A percentile compares a stretch with the other conserved stretches of the same genome.
phyloP scores from a whole-genome alignment of 2,113 vertebrate genomes.

The Xenopus tropicalis region DNA sequence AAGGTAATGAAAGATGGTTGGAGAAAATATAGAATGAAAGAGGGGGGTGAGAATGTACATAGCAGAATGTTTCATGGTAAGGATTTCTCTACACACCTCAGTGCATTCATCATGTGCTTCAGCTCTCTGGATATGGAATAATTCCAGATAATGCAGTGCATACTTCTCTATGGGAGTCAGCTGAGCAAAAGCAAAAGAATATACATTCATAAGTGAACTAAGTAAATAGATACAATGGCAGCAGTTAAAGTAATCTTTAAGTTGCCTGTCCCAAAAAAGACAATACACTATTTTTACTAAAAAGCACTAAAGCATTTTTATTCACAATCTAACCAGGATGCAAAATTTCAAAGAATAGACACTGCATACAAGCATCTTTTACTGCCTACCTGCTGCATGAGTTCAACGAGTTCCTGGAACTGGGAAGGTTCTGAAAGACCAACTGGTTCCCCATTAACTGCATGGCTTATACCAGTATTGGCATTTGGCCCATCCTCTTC shows the following conservation, averaged over 20 bases:
- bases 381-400: conserved; percentile 73
- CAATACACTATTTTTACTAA: no score
- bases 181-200: conserved; percentile 55
- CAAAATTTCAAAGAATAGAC: no score
- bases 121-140: conserved; percentile 60
- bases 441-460: background rate
- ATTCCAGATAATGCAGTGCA: conserved; percentile 81
- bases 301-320: no score
- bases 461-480: background rate
- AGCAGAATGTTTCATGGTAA: no score
- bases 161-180: conserved; percentile 86
- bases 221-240: no score
- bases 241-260: no score
- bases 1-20: no score
- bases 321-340: no score
- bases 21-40: no score
- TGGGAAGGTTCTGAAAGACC: conserved; percentile 58
- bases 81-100: conserved; percentile 49
- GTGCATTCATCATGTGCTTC: conserved; percentile 46
- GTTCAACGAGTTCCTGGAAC: conserved; percentile 70
- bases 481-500: conserved; percentile 44
- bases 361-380: no score
- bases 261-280: no score
- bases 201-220: background rate
- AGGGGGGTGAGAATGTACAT: no score